These are phyloP conservation scores for Venusia cambrica DNA, from an alignment of 2,888 invertebrate genomes.

Conservation along the genomic window DNA sequence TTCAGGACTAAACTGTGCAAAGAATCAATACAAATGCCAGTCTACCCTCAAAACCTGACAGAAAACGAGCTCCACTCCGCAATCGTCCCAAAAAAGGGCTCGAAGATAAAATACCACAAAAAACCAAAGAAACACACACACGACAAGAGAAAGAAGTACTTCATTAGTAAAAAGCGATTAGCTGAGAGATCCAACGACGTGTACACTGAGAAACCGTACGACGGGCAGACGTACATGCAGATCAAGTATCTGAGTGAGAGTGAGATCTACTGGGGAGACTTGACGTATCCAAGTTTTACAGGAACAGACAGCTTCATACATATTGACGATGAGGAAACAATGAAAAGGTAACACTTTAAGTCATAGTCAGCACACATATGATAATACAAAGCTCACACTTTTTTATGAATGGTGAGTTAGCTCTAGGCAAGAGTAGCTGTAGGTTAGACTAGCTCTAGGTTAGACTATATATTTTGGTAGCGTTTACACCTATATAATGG, in stretches of 20 bases:
- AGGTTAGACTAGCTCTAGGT: too few relatives aligned
- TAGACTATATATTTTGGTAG: too few relatives aligned
- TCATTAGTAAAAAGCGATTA: slow-evolving; percentile 51
- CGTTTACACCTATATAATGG: too few relatives aligned
- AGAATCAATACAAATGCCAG: slow-evolving; percentile 48
- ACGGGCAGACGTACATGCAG: slow-evolving; percentile 72
- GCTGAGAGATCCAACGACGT: slow-evolving; percentile 53
- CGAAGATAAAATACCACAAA: slow-evolving; percentile 58
- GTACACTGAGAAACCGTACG: slow-evolving; percentile 55
- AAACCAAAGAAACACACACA: slow-evolving; percentile 55
- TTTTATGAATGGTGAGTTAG: too few relatives aligned
- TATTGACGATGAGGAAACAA: slow-evolving; percentile 92
- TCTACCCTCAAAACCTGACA: slow-evolving; percentile 51
- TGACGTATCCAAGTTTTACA: slow-evolving; percentile 87
- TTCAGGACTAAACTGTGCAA: slow-evolving; percentile 62
- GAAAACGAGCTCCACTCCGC: slow-evolving; percentile 56
- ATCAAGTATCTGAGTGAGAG: slow-evolving; percentile 67
- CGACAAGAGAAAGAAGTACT: slow-evolving; percentile 60
- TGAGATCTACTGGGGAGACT: slow-evolving; percentile 69
- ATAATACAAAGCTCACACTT: too few relatives aligned
- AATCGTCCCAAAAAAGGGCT: slow-evolving; percentile 67
- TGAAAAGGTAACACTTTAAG: slow-evolving; percentile 85
- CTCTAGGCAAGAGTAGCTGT: too few relatives aligned
- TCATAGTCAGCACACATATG: too few relatives aligned
- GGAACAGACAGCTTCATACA: slow-evolving; percentile 93